Evolutionary conservation across 2,113 vertebrate genomes (phyloP), one percentile per base, ranked within the genome.

Genomic region (Tachycineta bicolor): DNA sequence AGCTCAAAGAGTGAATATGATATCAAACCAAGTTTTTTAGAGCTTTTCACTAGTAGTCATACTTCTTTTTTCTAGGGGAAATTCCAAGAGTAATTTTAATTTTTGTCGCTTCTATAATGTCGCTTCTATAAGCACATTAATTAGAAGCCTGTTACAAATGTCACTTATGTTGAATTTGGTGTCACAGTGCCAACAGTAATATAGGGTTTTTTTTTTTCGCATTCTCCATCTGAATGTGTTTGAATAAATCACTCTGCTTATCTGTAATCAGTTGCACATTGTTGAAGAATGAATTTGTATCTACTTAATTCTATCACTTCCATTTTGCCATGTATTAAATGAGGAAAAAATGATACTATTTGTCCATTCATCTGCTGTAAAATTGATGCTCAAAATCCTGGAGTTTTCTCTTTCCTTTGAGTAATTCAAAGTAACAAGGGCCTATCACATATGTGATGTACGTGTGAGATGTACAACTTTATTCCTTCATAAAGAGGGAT

Each of bases 61-160:
- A 2, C 12, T 70, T 20, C 8, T 78, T 56, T 43, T 63, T 92
- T 49, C 44, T 52, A 33, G 11, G 11, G 19, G 18, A 39, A 63
- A 92, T 60, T 93, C 49, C 10, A 31, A n/a, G 82, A 79, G 58
- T 64, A 50, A 60, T 79, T 92, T 74, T 47, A n/a, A n/a, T 33
- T 89, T 79, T 63, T n/a, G n/a, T n/a, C n/a, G n/a, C n/a, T n/a
- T n/a, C n/a, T n/a, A n/a, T n/a, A n/a, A n/a, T n/a, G n/a, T n/a
- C n/a, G n/a, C n/a, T n/a, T n/a, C n/a, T n/a, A n/a, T n/a, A n/a
- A 89, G 39, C 41, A 69, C 37, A 55, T 87, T 79, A 95, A 93
- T 92, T 87, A 87, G 44, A 76, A 87, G 8, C 7, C 28, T 71
- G 26, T 91, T 87, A 62, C 53, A 75, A 77, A 11, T 58, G 65